Evolutionary conservation across 2,797 vertebrate genomes (phyloP), one percentile per base, ranked within the genome.

Genomic region (Sebastes flavidus): DNA sequence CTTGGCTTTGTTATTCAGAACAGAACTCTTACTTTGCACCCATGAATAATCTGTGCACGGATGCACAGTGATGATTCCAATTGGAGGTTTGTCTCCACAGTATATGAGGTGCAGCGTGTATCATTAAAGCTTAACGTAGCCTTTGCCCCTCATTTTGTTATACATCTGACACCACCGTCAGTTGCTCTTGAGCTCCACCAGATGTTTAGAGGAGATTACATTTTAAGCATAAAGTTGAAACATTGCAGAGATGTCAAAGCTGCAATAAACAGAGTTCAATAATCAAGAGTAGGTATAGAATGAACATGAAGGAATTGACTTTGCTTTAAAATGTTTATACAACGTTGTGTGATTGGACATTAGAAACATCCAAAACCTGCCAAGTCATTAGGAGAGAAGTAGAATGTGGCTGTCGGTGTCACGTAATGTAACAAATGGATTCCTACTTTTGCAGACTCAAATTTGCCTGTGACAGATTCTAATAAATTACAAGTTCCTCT

Each of bases 401-500:
- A 18, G 20, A 77, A 59, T 56, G 55, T 2, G 3, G 63, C 62
- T 36, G 68, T 59, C 18, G 5, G 56, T 49, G 69, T 55, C 49
- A 24, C 1, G 8, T 54, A 49, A 62, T 24, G 6, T 32, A 34
- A 73, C 49, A 78, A 78, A 85, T 60, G 29, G 22, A 74, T 71
- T 70, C 12, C 10, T 54, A 14, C 66, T 75, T 77, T n/a, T 74
- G 29, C 34, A 32, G 49, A 29, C 66, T 82, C 78, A 76, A 66
- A 67, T 75, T 16, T 20, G 16, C 67, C 62, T 49, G 9, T 72
- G 70, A 82, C 80, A 71, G 62, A 77, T 70, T 76, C 46, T 77
- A 69, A 86, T 77, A 58, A 82, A 84, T 84, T 62, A 74, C 60
- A 60, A 56, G 65, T 67, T 72, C 36, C 52, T 78, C 12, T 13